phyloP scores from a whole-genome alignment of 2,113 vertebrate species.

The Otus sunia region DNA sequence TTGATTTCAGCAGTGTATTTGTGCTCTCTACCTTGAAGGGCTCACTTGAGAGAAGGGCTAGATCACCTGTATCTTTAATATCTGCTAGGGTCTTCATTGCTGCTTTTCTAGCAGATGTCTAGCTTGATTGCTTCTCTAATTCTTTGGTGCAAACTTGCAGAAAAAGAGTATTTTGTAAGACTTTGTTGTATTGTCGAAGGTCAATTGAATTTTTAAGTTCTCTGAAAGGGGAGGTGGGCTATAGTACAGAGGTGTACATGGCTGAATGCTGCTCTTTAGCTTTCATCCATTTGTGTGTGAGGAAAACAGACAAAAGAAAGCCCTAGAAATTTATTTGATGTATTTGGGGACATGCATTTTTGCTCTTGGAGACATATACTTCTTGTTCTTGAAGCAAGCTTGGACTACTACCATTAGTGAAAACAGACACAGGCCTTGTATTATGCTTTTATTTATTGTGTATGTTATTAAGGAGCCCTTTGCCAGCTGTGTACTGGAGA shows the following conservation, averaged over 20 bases:
- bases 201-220: neutral
- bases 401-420: neutral
- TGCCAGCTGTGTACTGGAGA: neutral
- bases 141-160: neutral
- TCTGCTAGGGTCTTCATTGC: neutral
- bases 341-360: neutral
- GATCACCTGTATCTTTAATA: neutral
- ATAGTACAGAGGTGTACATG: neutral
- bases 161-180: neutral
- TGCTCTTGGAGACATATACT: neutral
- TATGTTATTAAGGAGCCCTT: neutral
- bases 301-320: neutral
- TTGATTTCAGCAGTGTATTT: constrained; percentile 24
- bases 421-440: neutral
- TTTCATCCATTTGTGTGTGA: neutral
- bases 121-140: neutral
- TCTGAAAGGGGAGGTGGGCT: neutral
- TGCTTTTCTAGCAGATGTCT: neutral
- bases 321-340: neutral
- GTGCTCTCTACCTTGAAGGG: neutral
- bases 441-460: neutral
- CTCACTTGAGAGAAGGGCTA: neutral
- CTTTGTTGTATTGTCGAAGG: neutral
- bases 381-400: neutral
- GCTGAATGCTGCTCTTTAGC: neutral